Conservation (phyloP, 1,140 invertebrate species). For the Pogonomyrmex barbatus region DNA sequence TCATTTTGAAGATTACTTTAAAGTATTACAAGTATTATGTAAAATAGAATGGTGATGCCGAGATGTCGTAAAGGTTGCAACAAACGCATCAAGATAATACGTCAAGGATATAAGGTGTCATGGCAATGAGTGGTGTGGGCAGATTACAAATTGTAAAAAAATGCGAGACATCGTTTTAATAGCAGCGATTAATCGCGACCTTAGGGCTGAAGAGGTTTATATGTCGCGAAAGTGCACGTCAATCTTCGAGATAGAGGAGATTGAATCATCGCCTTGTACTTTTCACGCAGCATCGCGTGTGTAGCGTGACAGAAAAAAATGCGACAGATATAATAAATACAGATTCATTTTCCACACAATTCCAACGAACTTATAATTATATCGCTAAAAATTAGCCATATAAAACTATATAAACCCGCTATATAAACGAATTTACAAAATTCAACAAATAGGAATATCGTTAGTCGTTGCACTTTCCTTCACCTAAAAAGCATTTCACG, state of each 20-base stretch:
- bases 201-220: slow-evolving; percentile 47
- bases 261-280: slow-evolving; percentile 25
- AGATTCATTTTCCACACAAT: background rate
- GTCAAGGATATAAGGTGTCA: background rate
- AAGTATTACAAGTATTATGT: background rate
- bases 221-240: slow-evolving; percentile 33
- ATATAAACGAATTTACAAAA: background rate
- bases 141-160: slow-evolving; percentile 40
- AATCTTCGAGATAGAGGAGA: background rate
- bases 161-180: slow-evolving; percentile 34
- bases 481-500: background rate
- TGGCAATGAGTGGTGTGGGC: slow-evolving; percentile 25
- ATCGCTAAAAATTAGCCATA: background rate
- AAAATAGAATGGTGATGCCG: background rate
- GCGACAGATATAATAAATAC: background rate
- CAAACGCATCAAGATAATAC: slow-evolving; percentile 13
- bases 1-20: background rate
- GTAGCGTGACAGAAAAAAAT: background rate
- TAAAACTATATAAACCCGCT: background rate
- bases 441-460: background rate
- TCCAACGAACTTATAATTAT: background rate
- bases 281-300: background rate
- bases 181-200: slow-evolving; percentile 23
- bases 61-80: slow-evolving; percentile 23
- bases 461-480: background rate